Percentiles rank a stretch among this genome's conserved stretches.
phyloP scores from a whole-genome alignment of 2,797 vertebrate genomes.

The Lutjanus argentimaculatus region DNA sequence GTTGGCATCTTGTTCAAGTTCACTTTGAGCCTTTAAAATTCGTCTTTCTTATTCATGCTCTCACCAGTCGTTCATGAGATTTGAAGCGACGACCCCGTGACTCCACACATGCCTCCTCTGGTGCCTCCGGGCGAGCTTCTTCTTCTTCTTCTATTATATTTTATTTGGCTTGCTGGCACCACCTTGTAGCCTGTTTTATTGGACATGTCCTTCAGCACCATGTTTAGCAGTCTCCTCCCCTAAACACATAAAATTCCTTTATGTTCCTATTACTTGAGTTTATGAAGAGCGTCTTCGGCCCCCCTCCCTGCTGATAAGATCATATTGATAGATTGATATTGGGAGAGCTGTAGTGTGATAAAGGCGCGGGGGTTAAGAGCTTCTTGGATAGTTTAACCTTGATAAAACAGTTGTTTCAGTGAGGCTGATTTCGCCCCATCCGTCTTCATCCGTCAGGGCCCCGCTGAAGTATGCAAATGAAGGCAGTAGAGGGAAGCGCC shows the following conservation, averaged over 20 bases:
- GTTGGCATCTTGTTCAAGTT: conserved; percentile 33
- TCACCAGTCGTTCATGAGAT: conserved; percentile 37
- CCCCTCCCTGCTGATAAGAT: conserved; percentile 80
- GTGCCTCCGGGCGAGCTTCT: conserved; percentile 42
- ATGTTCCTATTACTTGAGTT: conserved; percentile 85
- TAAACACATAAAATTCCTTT: conserved; percentile 87
- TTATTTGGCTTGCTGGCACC: conserved; percentile 76
- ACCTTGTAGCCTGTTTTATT: conserved; percentile 80
- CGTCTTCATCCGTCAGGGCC: conserved; percentile 96
- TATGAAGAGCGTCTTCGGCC: conserved; percentile 78
- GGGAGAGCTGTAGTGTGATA: conserved; percentile 84
- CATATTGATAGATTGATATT: conserved; percentile 90
- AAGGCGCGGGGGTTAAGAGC: conserved; percentile 88
- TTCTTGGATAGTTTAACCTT: conserved; percentile 95
- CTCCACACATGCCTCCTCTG: conserved; percentile 36
- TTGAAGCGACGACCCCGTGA: conserved; percentile 53
- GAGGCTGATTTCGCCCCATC: conserved; percentile 94
- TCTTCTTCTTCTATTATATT: conserved; percentile 74
- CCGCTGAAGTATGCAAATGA: conserved; percentile 95
- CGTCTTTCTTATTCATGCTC: conserved; percentile 22
- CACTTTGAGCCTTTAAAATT: conserved; percentile 25
- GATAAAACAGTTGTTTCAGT: conserved; percentile 98
- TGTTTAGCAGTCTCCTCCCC: conserved; percentile 80
- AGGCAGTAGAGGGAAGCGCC: conserved; percentile 87
- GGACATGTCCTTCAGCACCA: conserved; percentile 82